Evolutionary conservation across 2,888 invertebrate species (phyloP).

Genomic region (Conistra vaccinii): DNA sequence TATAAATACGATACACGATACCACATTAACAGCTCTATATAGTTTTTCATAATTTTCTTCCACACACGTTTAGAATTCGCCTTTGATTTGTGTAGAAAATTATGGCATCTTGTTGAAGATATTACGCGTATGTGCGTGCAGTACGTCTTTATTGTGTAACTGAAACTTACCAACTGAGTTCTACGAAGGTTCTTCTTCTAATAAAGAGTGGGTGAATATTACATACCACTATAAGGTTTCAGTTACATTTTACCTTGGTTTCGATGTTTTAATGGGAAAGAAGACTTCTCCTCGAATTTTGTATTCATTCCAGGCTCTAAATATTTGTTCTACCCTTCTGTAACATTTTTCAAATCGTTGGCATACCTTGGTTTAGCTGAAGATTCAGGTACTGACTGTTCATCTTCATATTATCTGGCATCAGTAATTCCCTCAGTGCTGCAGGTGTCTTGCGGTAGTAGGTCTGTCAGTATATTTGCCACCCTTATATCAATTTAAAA

Average conservation of each 20-base stretch:
- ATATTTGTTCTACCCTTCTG: not conserved
- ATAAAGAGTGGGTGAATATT: conserved; percentile 3
- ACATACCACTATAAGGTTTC: not conserved
- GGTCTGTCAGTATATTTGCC: not conserved
- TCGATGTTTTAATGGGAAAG: not conserved
- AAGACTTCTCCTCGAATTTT: not conserved
- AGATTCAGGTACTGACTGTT: not conserved
- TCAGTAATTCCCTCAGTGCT: not conserved
- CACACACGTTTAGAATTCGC: conserved; percentile 49
- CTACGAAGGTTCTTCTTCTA: not conserved
- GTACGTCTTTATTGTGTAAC: conserved; percentile 44
- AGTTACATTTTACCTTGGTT: not conserved
- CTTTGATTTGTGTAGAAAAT: conserved; percentile 58
- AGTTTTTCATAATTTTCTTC: conserved; percentile 63
- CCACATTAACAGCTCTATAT: conserved; percentile 57
- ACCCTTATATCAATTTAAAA: not conserved
- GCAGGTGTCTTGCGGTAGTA: not conserved
- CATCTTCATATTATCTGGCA: not conserved
- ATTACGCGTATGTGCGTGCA: conserved; percentile 51
- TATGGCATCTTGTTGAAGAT: conserved; percentile 54
- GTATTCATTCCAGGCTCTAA: not conserved
- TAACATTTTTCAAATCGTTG: not conserved
- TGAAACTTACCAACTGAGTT: not conserved
- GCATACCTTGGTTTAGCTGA: not conserved
- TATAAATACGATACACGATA: not conserved